Percentiles rank a stretch among this genome's conserved stretches.
Conservation (phyloP, 2,888 invertebrate genomes). For the Cephus spinipes region DNA sequence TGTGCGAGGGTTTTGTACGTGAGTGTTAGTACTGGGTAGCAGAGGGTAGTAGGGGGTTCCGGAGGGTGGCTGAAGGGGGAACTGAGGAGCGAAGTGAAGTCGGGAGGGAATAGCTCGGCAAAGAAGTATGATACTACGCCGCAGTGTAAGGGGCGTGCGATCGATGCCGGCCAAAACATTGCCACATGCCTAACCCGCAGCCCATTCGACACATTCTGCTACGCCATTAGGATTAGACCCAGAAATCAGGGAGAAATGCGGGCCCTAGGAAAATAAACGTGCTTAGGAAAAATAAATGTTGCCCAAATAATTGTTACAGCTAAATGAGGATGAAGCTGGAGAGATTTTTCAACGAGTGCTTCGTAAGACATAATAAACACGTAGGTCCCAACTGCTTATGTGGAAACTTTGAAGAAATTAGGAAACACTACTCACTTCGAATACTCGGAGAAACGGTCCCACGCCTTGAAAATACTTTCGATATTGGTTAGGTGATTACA, state of each 20-base stretch:
- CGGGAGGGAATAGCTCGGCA: constrained; percentile 24
- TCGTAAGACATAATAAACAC: background rate
- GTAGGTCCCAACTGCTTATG: background rate
- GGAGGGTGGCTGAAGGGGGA: constrained; percentile 8
- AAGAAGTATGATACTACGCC: constrained; percentile 53
- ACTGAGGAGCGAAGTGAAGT: constrained; percentile 13
- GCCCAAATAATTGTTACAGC: background rate
- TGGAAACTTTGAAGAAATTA: background rate
- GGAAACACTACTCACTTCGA: background rate
- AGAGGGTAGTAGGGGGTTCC: background rate
- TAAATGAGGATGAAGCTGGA: background rate
- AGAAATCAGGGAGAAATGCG: background rate
- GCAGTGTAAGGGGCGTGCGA: constrained; percentile 55
- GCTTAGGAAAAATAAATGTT: background rate
- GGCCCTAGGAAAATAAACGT: background rate
- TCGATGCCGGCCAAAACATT: constrained; percentile 67
- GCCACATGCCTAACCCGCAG: constrained; percentile 58
- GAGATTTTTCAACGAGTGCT: background rate
- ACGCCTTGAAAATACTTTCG: background rate
- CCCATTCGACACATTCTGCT: background rate
- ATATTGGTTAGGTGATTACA: background rate
- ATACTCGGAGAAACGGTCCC: background rate
- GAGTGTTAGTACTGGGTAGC: background rate
- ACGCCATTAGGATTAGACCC: background rate
- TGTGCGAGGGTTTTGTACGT: constrained; percentile 39